phyloP scores from a whole-genome alignment of 1,140 invertebrate genomes.

The Tetramorium parvispinum region DNA sequence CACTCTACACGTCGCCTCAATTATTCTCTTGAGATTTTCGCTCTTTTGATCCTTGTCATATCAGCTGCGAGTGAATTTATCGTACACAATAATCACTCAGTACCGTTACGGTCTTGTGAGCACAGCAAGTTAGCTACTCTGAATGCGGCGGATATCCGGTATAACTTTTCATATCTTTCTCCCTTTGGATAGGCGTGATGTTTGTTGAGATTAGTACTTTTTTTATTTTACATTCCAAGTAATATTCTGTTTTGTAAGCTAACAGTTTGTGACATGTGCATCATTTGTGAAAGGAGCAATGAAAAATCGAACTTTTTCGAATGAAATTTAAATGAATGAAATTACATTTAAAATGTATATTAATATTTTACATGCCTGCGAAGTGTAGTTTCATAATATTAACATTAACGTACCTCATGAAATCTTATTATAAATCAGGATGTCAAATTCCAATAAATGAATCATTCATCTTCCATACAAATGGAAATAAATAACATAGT shows the following conservation, averaged over 20 bases:
- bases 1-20: not conserved
- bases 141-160: conserved; percentile 74
- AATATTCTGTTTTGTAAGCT: not conserved
- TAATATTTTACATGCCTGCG: not conserved
- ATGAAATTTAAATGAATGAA: no score
- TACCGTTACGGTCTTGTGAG: conserved; percentile 64
- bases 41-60: conserved; percentile 20
- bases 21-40: conserved; percentile 18
- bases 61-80: conserved; percentile 39
- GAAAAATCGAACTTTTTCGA: not conserved
- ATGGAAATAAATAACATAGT: conserved; percentile 5
- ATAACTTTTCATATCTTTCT: conserved; percentile 63
- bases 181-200: not conserved
- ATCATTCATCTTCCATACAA: conserved; percentile 26
- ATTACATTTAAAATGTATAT: not conserved
- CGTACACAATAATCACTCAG: conserved; percentile 12
- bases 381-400: conserved; percentile 6
- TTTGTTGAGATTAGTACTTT: conserved; percentile 33
- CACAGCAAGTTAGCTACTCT: conserved; percentile 56
- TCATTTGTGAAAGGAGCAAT: not conserved
- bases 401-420: not conserved
- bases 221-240: not conserved
- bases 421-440: conserved; percentile 10
- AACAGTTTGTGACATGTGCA: not conserved
- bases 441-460: conserved; percentile 25